These are phyloP conservation scores for Cyprinodon diabolis DNA, from an alignment of 2,797 vertebrate species.

Conservation along the genomic window DNA sequence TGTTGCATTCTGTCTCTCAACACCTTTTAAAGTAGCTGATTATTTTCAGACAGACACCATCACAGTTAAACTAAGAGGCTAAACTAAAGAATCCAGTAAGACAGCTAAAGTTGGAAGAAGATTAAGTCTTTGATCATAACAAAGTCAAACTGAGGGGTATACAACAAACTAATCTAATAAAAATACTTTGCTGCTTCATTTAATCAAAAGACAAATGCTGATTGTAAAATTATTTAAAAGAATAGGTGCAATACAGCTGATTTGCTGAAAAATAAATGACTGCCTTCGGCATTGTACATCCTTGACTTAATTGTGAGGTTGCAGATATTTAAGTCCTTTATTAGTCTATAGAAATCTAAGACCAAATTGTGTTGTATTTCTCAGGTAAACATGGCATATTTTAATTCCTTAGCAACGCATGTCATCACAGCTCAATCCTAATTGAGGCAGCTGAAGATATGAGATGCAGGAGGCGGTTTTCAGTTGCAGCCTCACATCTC, in stretches of 20 bases:
- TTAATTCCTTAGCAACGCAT: background rate
- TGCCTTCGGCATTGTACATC: background rate
- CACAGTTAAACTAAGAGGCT: background rate
- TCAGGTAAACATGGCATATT: constrained; percentile 3
- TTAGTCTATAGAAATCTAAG: constrained; percentile 5
- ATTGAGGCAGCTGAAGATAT: constrained; percentile 35
- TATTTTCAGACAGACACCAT: background rate
- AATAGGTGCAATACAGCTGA: too few species aligned
- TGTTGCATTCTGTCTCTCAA: background rate
- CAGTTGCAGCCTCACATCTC: constrained; percentile 61
- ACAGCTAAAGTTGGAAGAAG: background rate
- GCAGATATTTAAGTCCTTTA: background rate
- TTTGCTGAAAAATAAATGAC: background rate
- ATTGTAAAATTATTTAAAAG: too few species aligned
- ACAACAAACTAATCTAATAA: background rate
- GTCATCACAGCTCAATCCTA: constrained; percentile 28
- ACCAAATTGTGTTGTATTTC: constrained; percentile 1
- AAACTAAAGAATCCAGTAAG: background rate
- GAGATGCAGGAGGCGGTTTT: constrained; percentile 47
- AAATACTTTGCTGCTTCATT: background rate
- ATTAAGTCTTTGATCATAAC: background rate
- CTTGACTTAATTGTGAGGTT: background rate
- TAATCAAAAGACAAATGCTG: too few species aligned
- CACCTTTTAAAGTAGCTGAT: background rate
- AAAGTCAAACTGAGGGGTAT: background rate